Percentiles rank a stretch among this genome's conserved stretches.
phyloP scores from a whole-genome alignment of 2,888 invertebrate genomes.

The Balanococcus diminutus region DNA sequence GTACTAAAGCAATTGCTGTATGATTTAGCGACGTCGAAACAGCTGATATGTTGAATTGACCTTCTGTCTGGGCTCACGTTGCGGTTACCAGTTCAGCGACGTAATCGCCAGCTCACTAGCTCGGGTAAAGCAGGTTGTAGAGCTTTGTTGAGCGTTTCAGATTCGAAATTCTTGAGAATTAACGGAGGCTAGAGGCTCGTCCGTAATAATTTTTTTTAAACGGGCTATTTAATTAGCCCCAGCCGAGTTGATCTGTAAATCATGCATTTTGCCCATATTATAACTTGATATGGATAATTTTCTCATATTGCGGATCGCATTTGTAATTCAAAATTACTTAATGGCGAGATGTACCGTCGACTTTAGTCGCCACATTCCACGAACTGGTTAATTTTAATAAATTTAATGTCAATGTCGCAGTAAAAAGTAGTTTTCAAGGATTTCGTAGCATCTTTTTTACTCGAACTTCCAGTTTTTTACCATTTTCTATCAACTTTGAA shows the following conservation, averaged over 20 bases:
- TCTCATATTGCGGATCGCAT: neutral
- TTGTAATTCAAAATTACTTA: neutral
- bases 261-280: neutral
- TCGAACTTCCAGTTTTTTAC: slow-evolving; percentile 11
- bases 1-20: neutral
- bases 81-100: slow-evolving; percentile 21
- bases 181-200: neutral
- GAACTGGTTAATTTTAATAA: slow-evolving; percentile 40
- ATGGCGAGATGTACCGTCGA: neutral
- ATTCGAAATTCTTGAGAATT: neutral
- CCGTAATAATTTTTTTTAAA: neutral
- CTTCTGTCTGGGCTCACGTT: slow-evolving; percentile 20
- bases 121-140: neutral
- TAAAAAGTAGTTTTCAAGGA: slow-evolving; percentile 35
- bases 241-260: neutral
- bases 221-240: neutral
- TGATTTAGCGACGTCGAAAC: slow-evolving; percentile 5
- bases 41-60: slow-evolving; percentile 36
- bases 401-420: slow-evolving; percentile 26
- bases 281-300: neutral
- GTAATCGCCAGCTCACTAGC: neutral
- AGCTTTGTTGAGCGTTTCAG: slow-evolving; percentile 4
- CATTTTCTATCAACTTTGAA: neutral
- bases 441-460: slow-evolving; percentile 19
- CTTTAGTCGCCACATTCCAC: slow-evolving; percentile 25